Evolutionary conservation across 2,113 vertebrate species (phyloP).

Genomic region (human (Homo sapiens)): GRCh38 chr3:80815501-80816000

Average conservation of each 20-base stretch:
- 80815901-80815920: too few relatives aligned
- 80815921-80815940: too few relatives aligned
- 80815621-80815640: neutral
- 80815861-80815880: neutral
- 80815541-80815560: neutral
- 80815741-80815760: neutral
- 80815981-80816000: too few relatives aligned
- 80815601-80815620: neutral
- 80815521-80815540: neutral
- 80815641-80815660: neutral
- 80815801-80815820: neutral
- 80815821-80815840: neutral
- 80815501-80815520: neutral
- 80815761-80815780: neutral
- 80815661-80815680: neutral
- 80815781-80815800: neutral
- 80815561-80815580: neutral
- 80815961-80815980: too few relatives aligned
- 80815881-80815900: too few relatives aligned
- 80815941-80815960: too few relatives aligned
- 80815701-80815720: neutral
- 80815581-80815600: neutral
- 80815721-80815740: neutral
- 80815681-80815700: neutral
- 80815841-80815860: neutral